phyloP scores from a whole-genome alignment of 2,797 vertebrate genomes.

The Crax fasciolata region DNA sequence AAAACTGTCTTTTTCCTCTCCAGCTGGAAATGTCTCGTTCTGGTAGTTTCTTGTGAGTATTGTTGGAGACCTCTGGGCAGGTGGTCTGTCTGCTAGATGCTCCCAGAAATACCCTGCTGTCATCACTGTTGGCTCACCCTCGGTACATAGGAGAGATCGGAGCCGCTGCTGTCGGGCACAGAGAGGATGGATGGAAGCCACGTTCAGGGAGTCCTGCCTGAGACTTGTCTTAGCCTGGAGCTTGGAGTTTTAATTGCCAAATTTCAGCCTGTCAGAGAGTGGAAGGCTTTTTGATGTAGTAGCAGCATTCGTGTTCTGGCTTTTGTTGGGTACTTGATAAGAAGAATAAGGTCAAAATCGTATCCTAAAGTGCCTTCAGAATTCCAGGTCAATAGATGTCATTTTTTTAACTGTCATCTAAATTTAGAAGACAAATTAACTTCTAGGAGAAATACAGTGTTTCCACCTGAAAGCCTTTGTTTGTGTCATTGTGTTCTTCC shows the following conservation, averaged over 20 bases:
- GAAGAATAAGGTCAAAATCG: conserved; percentile 3
- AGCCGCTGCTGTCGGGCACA: background rate
- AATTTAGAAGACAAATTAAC: conserved; percentile 12
- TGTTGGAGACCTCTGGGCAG: background rate
- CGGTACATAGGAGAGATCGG: background rate
- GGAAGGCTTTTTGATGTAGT: background rate
- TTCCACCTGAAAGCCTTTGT: background rate
- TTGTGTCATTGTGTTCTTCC: background rate
- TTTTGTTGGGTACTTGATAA: background rate
- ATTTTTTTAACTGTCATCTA: conserved; percentile 36
- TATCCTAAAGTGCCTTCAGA: background rate
- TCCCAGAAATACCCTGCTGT: background rate
- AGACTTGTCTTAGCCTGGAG: fast-evolving
- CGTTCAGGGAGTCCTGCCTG: background rate
- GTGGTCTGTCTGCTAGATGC: background rate
- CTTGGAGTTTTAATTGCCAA: background rate
- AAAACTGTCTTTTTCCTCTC: background rate
- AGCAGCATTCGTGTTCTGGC: background rate
- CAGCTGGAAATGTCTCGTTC: background rate
- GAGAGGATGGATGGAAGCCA: background rate
- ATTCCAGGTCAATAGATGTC: conserved; percentile 25
- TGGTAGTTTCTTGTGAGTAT: background rate
- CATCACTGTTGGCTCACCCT: background rate
- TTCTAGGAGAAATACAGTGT: background rate
- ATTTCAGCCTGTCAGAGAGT: background rate